phyloP scores from a whole-genome alignment of 2,888 invertebrate species.

The Orthonevra nobilis region DNA sequence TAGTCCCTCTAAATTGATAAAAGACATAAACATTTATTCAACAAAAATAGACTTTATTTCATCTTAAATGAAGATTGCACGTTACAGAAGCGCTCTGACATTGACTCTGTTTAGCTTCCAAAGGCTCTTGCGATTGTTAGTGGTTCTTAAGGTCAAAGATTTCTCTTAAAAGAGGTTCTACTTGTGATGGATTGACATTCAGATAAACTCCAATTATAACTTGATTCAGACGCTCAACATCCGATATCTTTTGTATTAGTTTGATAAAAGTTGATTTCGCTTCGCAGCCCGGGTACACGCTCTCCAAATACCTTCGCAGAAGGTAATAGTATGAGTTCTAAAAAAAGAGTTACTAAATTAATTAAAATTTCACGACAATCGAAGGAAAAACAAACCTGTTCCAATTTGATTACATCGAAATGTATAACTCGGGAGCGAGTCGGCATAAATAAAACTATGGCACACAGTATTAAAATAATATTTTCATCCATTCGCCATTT shows the following conservation, averaged over 20 bases:
- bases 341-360: conserved; percentile 72
- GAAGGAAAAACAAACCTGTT: conserved; percentile 84
- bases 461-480: conserved; percentile 93
- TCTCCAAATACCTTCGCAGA: conserved; percentile 90
- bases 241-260: conserved; percentile 94
- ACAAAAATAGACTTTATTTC: conserved; percentile 67
- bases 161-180: conserved; percentile 96
- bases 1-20: conserved; percentile 9
- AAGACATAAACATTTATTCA: conserved; percentile 44
- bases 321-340: conserved; percentile 95
- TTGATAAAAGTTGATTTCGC: conserved; percentile 93
- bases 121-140: conserved; percentile 71
- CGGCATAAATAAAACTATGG: conserved; percentile 94
- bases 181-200: conserved; percentile 93
- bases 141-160: conserved; percentile 94
- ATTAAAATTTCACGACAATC: background rate
- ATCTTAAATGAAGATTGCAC: conserved; percentile 68
- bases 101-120: conserved; percentile 36
- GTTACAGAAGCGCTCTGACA: conserved; percentile 66
- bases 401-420: conserved; percentile 90
- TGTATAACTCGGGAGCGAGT: conserved; percentile 90
- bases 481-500: conserved; percentile 93
- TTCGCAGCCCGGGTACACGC: conserved; percentile 91
- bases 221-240: conserved; percentile 92
- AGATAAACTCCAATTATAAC: conserved; percentile 95